These are phyloP conservation scores for Macropodus opercularis DNA, from an alignment of 2,797 vertebrate genomes.

Conservation along the genomic window DNA sequence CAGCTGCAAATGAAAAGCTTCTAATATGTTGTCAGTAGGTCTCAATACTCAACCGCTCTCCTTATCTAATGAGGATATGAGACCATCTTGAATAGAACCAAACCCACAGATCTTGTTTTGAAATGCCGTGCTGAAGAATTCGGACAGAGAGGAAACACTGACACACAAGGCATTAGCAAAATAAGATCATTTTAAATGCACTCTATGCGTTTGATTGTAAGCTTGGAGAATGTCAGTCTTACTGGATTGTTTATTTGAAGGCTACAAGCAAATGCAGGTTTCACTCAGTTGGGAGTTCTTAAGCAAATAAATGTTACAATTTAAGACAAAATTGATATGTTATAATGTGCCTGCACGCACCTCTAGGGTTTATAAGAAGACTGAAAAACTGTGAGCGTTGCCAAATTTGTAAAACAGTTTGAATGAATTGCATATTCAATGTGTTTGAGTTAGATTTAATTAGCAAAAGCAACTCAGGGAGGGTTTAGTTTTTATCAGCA, in stretches of 20 bases:
- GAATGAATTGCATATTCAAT: constrained; percentile 59
- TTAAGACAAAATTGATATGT: constrained; percentile 65
- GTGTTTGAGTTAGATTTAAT: constrained; percentile 61
- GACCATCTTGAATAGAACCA: constrained; percentile 25
- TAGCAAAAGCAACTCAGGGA: constrained; percentile 50
- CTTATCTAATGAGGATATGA: constrained; percentile 53
- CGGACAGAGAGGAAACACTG: constrained; percentile 18
- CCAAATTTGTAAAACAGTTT: constrained; percentile 55
- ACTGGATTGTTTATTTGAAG: constrained; percentile 24
- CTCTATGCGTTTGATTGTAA: no score
- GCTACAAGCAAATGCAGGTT: constrained; percentile 30
- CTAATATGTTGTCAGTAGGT: constrained; percentile 54
- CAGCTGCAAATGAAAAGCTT: constrained; percentile 50
- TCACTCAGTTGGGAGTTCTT: constrained; percentile 47
- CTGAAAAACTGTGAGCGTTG: constrained; percentile 54
- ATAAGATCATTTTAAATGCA: constrained; percentile 2
- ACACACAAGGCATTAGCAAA: constrained; percentile 9
- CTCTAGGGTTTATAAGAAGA: constrained; percentile 55
- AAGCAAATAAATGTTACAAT: constrained; percentile 63
- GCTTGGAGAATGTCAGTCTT: constrained; percentile 14
- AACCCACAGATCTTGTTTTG: constrained; percentile 17
- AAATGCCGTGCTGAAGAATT: constrained; percentile 20
- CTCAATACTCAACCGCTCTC: constrained; percentile 37
- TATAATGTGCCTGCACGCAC: constrained; percentile 57
- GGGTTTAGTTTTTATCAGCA: constrained; percentile 48